These are phyloP conservation scores for Sinocyclocheilus anophthalmus DNA, from an alignment of 2,113 vertebrate genomes.

Conservation along the genomic window DNA sequence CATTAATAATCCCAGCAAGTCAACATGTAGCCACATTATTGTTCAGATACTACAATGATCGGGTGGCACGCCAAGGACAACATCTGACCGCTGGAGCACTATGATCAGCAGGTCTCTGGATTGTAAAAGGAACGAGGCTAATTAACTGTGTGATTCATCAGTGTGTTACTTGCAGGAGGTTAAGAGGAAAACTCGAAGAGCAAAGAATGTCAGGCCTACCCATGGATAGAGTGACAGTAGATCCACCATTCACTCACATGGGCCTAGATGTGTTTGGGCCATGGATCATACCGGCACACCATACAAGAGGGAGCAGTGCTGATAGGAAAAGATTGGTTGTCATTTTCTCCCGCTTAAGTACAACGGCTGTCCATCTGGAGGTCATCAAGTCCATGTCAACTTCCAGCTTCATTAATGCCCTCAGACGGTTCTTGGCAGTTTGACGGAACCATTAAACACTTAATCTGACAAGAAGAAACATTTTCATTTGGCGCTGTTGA, in stretches of 20 bases:
- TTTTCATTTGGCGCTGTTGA: conserved; percentile 15
- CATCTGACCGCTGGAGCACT: conserved; percentile 54
- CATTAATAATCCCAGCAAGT: background rate
- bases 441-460: background rate
- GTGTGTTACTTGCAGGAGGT: too few species aligned
- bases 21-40: background rate
- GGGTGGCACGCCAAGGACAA: conserved; percentile 39
- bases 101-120: conserved; percentile 51
- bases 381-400: background rate
- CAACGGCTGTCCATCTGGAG: conserved; percentile 1
- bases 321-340: conserved; percentile 2
- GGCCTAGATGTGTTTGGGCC: conserved; percentile 27
- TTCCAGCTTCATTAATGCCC: too few species aligned
- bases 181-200: too few species aligned
- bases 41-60: conserved; percentile 40
- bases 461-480: conserved; percentile 23
- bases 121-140: conserved; percentile 2
- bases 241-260: conserved; percentile 39
- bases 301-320: background rate
- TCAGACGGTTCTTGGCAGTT: background rate
- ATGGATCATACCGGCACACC: background rate
- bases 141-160: background rate
- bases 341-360: conserved; percentile 4
- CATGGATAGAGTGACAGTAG: background rate
- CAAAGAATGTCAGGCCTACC: conserved; percentile 51